Base-by-base conservation (phyloP, 2,888 invertebrate species). In the Caenorhabditis becei region DNA sequence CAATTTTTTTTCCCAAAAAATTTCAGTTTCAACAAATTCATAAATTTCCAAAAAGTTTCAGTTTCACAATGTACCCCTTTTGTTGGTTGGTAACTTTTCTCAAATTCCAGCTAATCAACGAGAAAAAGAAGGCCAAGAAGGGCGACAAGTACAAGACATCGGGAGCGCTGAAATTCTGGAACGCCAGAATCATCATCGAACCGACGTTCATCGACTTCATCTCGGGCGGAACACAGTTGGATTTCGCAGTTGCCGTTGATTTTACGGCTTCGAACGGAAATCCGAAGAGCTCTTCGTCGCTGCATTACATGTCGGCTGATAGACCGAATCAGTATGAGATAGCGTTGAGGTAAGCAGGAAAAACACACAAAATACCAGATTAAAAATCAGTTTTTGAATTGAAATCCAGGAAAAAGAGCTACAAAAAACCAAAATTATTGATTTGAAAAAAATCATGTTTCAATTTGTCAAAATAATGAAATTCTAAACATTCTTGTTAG, bases 161-260 rank as follows among this genome's bases (percentile, higher is more conserved):
- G 32, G 93, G 93, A 20, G 58, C 70, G 85, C 83, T 92, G 26
- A 83, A 88, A 58, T 81, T 93, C 41, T 56, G 90, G 80, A 84
- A 84, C n/a, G 89, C 87, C 47, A 83, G 85, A 35, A 84, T 91
- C n/a, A 86, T 89, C 44, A 81, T 87, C 32, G 90, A 91, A 69
- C 88, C 90, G 77, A 92, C 93, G 4, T 94, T 94, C 88, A 89
- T 94, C 77, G 94, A 94, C 87, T 94, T 93, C 88, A 92, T 94
- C 54, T 92, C 92, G 81, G 93, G 93, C 93, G 92, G 92, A 63
- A 91, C 92, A 59, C 91, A 93, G 87, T 88, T 93, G 79, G 92
- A 92, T 82, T 92, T 92, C 83, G 92, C 92, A 7, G 92, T 93
- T 7, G 92, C 93, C 0, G 90, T 93, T 41, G 93, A 93, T 86